Conservation (phyloP, 2,888 invertebrate species). For the Tanypteryx hageni region DNA sequence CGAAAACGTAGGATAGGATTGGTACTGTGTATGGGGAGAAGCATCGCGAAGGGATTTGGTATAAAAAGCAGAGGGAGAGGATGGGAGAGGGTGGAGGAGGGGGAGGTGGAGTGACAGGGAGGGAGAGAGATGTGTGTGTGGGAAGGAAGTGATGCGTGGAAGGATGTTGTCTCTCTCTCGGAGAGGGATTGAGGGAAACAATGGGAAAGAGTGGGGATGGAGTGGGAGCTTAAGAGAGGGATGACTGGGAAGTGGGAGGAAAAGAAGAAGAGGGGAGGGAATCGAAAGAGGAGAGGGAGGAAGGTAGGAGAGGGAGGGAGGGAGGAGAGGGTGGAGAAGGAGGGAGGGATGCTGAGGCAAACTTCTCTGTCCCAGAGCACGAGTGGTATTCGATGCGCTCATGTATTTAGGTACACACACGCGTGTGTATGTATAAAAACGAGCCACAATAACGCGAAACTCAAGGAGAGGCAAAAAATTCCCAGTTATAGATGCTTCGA, state of each 20-base stretch:
- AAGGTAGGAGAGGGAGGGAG: neutral
- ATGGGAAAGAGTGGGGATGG: neutral
- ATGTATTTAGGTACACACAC: no score
- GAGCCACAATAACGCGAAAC: no score
- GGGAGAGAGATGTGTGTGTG: neutral
- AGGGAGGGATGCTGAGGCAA: neutral
- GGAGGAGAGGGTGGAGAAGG: no score
- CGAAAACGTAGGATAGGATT: neutral
- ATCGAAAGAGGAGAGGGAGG: no score
- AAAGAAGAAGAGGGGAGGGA: neutral
- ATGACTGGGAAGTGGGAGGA: no score
- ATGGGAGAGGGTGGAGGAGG: neutral
- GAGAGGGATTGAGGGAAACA: constrained; percentile 26
- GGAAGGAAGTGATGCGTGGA: constrained; percentile 54
- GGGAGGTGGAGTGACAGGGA: neutral
- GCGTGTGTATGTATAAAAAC: no score
- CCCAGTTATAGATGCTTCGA: no score
- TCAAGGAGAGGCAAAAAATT: no score
- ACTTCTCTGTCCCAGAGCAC: no score
- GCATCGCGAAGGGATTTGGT: neutral
- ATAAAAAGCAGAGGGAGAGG: neutral
- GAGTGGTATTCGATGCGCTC: no score
- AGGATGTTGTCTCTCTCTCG: constrained; percentile 23
- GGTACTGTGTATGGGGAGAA: neutral
- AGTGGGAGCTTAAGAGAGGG: neutral